Evolutionary conservation across 2,888 invertebrate genomes (phyloP), one percentile per base, ranked within the genome.

Genomic region (Plusia festucae): DNA sequence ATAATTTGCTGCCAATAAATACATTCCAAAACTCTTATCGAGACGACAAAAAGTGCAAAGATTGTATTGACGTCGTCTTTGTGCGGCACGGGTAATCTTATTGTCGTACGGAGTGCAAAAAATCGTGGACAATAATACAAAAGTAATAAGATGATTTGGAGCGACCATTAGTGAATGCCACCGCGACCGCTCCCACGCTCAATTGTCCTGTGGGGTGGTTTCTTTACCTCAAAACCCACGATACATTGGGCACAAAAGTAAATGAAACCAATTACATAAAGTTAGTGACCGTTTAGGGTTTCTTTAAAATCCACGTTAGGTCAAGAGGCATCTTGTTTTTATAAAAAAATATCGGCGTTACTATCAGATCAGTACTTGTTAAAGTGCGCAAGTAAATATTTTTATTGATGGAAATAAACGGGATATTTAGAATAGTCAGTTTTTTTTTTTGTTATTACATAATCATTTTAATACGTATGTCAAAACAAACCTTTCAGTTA

Each of bases 171-270:
- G 89, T 83, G 82, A 82, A 86, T 89, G 84, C 91, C 91, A 91
- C 92, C 91, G 87, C 85, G 88, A 75, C 73, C 51, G 90, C 90
- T 93, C 94, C 93, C 93, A 93, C 93, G 93, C 82, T 88, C 87
- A 77, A 85, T 88, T 89, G 88, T 90, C 82, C 84, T 82, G 78
- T 80, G 78, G 88, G 89, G 85, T 88, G 87, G 85, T 83, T 87
- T 75, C 82, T 85, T 82, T 84, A 77, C 82, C 78, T 76, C 76
- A 83, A 81, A 80, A 77, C 81, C 79, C 70, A 76, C 72, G 68
- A 79, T 73, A 68, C 32, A 67, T 34, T 62, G 65, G 55, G 56
- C 63, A 53, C 67, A 61, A 68, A 70, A 72, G 72, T 69, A 60
- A 69, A 70, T 63, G 62, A 64, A 60, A 74, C 69, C 68, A 78